Evolutionary conservation across 92 coral and sea anemone species (phyloP), one percentile per base, ranked within the genome.

Genomic region (Umimayanthus kanabou): DNA sequence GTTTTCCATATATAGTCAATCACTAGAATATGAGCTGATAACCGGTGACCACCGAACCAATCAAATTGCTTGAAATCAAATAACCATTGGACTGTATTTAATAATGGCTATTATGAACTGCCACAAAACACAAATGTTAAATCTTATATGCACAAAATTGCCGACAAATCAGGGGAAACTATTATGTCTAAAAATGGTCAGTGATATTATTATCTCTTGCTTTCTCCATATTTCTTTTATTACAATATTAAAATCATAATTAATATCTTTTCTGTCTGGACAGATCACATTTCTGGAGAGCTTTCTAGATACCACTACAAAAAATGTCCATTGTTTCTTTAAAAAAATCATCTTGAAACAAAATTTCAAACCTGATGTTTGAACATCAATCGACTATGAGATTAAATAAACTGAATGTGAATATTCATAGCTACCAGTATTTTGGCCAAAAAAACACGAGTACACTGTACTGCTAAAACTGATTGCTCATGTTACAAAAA

Each of bases 251-350:
- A 73, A 73, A 29, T 73, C 5, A 47, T 47, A 47, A 47, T 70
- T 45, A 28, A 57, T 53, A 80, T 55, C 5, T 5, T 80, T 80
- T 39, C 26, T 47, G 87, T 71, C 87, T 83, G 70, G 87, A 83
- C 87, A 47, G 87, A 83, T 83, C 57, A 37, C 47, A 78, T 83
- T 83, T 71, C 87, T 29, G 55, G 87, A 20, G 87, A 71, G 47
- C 76, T 45, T 83, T 83, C 87, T 29, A 70, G 87, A 70, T n/a
- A 28, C 57, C 18, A 13, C 25, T 39, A 23, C 39, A 39, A 65
- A 65, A 39, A 47, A 6, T 61, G 18, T n/a, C 50, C 5, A 70
- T 8, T 47, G 10, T 40, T 79, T 23, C 53, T 81, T 40, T 29
- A 30, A 30, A 25, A 37, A 37, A 2, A 23, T 13, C 25, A 28